A percentile compares a stretch with the other conserved stretches of the same genome.
Conservation (phyloP, 2,113 vertebrate species). For the Hirundichthys speculiger region DNA sequence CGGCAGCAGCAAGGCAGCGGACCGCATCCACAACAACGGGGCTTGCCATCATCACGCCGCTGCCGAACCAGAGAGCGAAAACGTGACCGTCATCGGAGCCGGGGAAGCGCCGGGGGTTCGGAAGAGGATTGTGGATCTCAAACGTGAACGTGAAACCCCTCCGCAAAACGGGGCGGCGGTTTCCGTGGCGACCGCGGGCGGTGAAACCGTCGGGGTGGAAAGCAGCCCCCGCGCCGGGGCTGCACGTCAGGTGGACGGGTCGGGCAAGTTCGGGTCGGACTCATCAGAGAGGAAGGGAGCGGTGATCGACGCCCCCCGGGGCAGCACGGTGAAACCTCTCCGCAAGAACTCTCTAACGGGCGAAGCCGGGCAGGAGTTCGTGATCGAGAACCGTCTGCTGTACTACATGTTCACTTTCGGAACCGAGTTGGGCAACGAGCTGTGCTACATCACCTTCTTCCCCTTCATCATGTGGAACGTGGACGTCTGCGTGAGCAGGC, state of each 20-base stretch:
- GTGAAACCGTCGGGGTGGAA: background rate
- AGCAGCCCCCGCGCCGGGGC: too few species aligned
- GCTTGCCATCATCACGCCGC: slow-evolving; percentile 4
- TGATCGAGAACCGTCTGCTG: slow-evolving; percentile 85
- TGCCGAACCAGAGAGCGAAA: slow-evolving; percentile 4
- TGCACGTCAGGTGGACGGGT: too few species aligned
- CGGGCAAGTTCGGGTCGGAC: too few species aligned
- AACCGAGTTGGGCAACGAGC: slow-evolving; percentile 95
- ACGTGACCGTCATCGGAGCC: background rate
- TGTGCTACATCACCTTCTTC: slow-evolving; percentile 95
- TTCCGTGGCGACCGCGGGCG: background rate
- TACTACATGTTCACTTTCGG: slow-evolving; percentile 93
- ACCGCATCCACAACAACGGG: slow-evolving; percentile 67
- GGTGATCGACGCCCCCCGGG: background rate
- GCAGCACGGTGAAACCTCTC: slow-evolving; percentile 68
- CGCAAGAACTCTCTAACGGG: slow-evolving; percentile 93
- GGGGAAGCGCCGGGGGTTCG: slow-evolving; percentile 18
- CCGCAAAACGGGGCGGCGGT: slow-evolving; percentile 72
- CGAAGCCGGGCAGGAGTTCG: slow-evolving; percentile 85
- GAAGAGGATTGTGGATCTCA: slow-evolving; percentile 22
- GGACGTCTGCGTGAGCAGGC: slow-evolving; percentile 87
- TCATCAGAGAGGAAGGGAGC: background rate
- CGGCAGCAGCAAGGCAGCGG: slow-evolving; percentile 8
- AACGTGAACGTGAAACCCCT: slow-evolving; percentile 53
- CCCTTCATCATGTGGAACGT: slow-evolving; percentile 95